These are phyloP conservation scores for Mythimna vitellina DNA, from an alignment of 2,888 invertebrate genomes.

Conservation along the genomic window DNA sequence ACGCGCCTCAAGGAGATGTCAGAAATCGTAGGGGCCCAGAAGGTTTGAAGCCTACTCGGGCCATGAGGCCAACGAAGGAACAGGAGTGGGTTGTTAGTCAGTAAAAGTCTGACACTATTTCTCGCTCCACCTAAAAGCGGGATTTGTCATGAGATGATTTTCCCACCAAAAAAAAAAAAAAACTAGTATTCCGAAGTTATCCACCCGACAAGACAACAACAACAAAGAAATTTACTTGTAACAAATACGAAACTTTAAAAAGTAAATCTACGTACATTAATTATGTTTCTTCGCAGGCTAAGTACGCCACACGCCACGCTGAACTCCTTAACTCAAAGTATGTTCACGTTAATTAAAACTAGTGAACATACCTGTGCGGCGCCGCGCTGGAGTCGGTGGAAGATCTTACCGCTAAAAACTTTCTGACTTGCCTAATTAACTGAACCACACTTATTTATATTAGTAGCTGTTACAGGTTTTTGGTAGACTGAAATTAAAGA, in stretches of 20 bases:
- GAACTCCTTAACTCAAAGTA: constrained; percentile 46
- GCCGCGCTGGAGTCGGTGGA: neutral
- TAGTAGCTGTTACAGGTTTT: constrained; percentile 2
- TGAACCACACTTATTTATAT: constrained; percentile 32
- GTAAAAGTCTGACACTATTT: too few relatives aligned
- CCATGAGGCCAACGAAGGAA: too few relatives aligned
- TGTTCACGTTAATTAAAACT: constrained; percentile 65
- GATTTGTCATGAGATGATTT: too few relatives aligned
- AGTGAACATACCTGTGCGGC: constrained; percentile 39
- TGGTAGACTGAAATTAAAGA: too few relatives aligned
- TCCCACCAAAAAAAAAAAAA: too few relatives aligned
- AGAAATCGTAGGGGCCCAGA: too few relatives aligned
- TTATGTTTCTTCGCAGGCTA: constrained; percentile 6
- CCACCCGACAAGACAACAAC: neutral
- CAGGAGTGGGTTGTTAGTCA: too few relatives aligned
- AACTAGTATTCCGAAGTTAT: too few relatives aligned
- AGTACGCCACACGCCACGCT: neutral
- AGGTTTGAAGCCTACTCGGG: too few relatives aligned
- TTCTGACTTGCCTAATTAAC: constrained; percentile 54
- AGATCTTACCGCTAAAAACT: constrained; percentile 41
- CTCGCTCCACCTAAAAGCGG: too few relatives aligned
- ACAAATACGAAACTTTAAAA: too few relatives aligned
- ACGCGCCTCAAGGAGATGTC: too few relatives aligned
- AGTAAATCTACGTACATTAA: constrained; percentile 2
- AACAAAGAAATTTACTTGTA: neutral